Conservation (phyloP, 2,888 invertebrate species). For the Thereva nobilitata region DNA sequence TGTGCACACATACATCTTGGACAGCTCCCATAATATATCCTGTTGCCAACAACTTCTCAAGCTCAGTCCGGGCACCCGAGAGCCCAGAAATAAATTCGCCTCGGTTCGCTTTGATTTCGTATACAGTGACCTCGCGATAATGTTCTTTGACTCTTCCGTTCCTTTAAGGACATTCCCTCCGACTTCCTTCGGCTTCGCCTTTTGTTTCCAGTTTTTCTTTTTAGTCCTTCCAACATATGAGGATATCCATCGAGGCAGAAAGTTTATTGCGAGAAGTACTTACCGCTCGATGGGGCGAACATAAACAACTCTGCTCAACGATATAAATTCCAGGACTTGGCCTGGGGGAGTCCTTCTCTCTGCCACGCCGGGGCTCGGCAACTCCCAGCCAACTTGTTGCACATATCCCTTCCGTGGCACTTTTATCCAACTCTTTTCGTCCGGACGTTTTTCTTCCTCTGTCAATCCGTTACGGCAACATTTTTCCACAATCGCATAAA, state of each 20-base stretch:
- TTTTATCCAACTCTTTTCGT: slow-evolving; percentile 10
- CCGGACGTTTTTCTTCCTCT: slow-evolving; percentile 24
- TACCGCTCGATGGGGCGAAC: slow-evolving; percentile 27
- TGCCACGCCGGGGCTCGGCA: background rate
- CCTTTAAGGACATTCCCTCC: slow-evolving; percentile 42
- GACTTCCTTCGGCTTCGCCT: slow-evolving; percentile 25
- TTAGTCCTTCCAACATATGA: slow-evolving; percentile 16
- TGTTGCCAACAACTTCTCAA: slow-evolving; percentile 22
- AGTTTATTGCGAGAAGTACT: slow-evolving; percentile 33
- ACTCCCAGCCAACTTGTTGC: slow-evolving; percentile 27
- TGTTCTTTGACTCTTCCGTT: slow-evolving; percentile 45
- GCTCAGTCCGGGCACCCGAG: slow-evolving; percentile 7
- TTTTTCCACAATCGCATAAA: slow-evolving; percentile 31
- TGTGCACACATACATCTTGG: slow-evolving; percentile 9
- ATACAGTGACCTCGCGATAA: slow-evolving; percentile 46
- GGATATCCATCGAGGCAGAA: slow-evolving; percentile 30
- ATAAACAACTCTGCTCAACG: slow-evolving; percentile 36
- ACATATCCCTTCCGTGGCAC: slow-evolving; percentile 17
- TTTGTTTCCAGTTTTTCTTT: slow-evolving; percentile 18
- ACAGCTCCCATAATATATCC: slow-evolving; percentile 31
- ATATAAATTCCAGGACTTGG: slow-evolving; percentile 25
- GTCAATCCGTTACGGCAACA: slow-evolving; percentile 22
- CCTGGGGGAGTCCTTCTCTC: slow-evolving; percentile 19
- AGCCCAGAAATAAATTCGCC: slow-evolving; percentile 32
- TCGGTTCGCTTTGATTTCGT: slow-evolving; percentile 40